Evolutionary conservation across 2,797 vertebrate species (phyloP), one percentile per base, ranked within the genome.

Genomic region (Uromys caudimaculatus): DNA sequence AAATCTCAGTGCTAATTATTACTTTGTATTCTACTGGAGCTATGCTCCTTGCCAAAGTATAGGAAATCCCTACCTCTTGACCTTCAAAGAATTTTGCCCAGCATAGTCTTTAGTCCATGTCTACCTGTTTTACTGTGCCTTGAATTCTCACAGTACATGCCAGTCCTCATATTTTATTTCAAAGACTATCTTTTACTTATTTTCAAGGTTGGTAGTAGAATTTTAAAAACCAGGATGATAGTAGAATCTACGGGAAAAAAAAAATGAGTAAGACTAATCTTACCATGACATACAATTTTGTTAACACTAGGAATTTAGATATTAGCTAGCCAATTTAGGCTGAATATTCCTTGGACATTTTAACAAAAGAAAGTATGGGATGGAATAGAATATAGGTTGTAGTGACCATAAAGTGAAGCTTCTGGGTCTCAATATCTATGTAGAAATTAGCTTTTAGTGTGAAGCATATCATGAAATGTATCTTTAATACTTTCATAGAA

Each of bases 271-370:
- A 35, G 77, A 73, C 41, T 94, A 54, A 83, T 75, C 56, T 95
- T 89, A 71, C 64, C 35, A 7, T 24, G 29, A 41, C 52, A 1
- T 7, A 19, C 86, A 76, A 78, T 86, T 97, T 93, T 29, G 35
- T 90, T 67, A 79, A 67, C 7, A 8, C 13, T 95, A 62, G 94
- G 95, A 96, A 41, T 88, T 87, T 5, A 95, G 88, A 73, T 89
- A 75, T 93, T 89, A 90, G 32, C 58, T 96, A 89, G 56, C 38
- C 58, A 92, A 79, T 67, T 91, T 92, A 82, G 60, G 29, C 21
- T 92, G 32, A 17, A 86, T 58, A 32, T 64, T 93, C 64, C 92
- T 94, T 87, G 52, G 73, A 96, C 92, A 89, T 96, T 81, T 84
- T 38, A 82, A 82, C 50, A 86, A 90, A 94, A 83, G 6, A 69